phyloP scores from a whole-genome alignment of 2,797 vertebrate species.

The Caiman crocodilus region DNA sequence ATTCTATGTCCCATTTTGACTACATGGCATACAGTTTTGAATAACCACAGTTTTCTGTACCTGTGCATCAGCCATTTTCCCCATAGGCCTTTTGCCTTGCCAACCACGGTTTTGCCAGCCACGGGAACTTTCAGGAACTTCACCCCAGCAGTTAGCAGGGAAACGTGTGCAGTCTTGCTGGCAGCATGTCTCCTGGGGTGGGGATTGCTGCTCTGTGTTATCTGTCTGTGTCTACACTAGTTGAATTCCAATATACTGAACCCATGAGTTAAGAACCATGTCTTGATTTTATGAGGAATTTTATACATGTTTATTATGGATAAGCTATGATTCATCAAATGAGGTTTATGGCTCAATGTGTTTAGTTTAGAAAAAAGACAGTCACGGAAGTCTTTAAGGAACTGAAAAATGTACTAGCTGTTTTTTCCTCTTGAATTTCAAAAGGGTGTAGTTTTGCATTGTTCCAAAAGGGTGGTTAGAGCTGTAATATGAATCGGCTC shows the following conservation, averaged over 20 bases:
- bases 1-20: no score
- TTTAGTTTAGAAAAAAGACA: background rate
- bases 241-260: background rate
- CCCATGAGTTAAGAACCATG: rapidly evolving
- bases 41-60: no score
- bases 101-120: no score
- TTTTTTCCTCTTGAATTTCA: background rate
- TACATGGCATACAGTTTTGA: no score
- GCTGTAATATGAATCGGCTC: background rate
- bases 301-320: rapidly evolving
- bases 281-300: background rate
- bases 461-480: background rate
- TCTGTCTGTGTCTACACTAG: background rate
- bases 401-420: background rate
- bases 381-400: background rate
- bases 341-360: background rate
- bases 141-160: no score
- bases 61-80: no score
- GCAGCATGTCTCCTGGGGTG: no score
- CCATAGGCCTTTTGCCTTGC: no score
- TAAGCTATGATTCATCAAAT: background rate
- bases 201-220: background rate
- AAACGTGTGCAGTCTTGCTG: no score
- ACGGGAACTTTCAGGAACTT: no score
- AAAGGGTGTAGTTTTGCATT: background rate